Evolutionary conservation across 2,113 vertebrate species (phyloP).

Genomic region (Promerops cafer): DNA sequence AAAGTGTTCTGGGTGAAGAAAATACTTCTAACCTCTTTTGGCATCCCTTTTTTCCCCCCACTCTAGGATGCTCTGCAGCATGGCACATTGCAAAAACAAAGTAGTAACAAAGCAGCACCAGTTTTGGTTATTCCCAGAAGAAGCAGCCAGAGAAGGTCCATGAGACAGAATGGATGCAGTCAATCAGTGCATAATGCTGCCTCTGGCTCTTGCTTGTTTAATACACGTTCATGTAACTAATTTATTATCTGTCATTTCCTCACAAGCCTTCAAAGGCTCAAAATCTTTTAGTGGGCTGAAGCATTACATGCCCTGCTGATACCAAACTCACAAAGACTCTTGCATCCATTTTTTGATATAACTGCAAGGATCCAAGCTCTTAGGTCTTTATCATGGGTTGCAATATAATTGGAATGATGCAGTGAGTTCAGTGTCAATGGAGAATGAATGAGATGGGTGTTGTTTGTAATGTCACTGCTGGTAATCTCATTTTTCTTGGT

Average conservation of each 20-base stretch:
- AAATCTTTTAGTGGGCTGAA: background rate
- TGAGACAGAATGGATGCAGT: background rate
- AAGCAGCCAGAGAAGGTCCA: background rate
- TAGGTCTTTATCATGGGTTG: background rate
- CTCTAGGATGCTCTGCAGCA: background rate
- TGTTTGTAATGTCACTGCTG: background rate
- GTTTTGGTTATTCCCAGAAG: background rate
- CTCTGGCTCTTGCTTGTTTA: background rate
- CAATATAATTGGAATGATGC: background rate
- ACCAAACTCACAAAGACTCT: background rate
- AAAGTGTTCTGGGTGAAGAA: background rate
- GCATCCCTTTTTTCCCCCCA: accelerated
- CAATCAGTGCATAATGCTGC: background rate
- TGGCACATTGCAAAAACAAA: background rate
- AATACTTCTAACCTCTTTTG: background rate
- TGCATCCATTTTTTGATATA: background rate
- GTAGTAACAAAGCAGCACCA: background rate
- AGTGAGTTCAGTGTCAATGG: background rate
- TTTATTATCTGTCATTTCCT: conserved; percentile 3
- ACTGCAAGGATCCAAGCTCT: background rate
- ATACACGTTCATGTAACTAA: background rate
- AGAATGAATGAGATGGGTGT: background rate
- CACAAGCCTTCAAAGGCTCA: background rate
- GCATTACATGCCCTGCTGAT: background rate
- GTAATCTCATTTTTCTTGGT: background rate